Conservation (phyloP, 2,113 vertebrate genomes). For the Balaenoptera acutorostrata region DNA sequence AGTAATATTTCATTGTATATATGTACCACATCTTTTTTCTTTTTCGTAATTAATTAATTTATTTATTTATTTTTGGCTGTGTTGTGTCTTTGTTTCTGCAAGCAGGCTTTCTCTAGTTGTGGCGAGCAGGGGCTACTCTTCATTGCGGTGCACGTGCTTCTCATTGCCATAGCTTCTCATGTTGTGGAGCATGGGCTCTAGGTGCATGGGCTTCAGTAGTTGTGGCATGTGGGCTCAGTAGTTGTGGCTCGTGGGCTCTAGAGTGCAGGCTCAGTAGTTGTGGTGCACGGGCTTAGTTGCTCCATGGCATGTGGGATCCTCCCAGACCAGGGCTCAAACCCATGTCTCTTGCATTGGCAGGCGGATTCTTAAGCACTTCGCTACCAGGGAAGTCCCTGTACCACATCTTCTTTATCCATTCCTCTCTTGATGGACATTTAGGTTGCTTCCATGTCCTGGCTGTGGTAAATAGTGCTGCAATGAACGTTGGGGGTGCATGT, state of each 20-base stretch:
- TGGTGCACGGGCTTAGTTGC: neutral
- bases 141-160: neutral
- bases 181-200: neutral
- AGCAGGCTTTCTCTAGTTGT: neutral
- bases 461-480: no score
- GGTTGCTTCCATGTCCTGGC: no score
- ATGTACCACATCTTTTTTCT: no score
- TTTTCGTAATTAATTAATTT: no score
- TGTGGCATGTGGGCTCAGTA: no score
- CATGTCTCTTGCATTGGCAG: neutral
- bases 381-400: no score
- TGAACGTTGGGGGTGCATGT: no score
- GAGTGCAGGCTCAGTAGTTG: neutral
- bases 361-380: neutral
- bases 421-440: no score
- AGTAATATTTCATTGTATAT: no score
- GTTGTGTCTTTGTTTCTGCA: no score
- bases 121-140: neutral
- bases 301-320: neutral
- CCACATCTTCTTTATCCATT: no score
- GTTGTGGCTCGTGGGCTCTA: neutral
- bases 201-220: neutral
- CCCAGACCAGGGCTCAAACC: neutral
- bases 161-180: neutral
- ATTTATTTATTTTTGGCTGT: no score